Evolutionary conservation across 1,140 invertebrate genomes (phyloP).

Genomic region (Cherax quadricarinatus): DNA sequence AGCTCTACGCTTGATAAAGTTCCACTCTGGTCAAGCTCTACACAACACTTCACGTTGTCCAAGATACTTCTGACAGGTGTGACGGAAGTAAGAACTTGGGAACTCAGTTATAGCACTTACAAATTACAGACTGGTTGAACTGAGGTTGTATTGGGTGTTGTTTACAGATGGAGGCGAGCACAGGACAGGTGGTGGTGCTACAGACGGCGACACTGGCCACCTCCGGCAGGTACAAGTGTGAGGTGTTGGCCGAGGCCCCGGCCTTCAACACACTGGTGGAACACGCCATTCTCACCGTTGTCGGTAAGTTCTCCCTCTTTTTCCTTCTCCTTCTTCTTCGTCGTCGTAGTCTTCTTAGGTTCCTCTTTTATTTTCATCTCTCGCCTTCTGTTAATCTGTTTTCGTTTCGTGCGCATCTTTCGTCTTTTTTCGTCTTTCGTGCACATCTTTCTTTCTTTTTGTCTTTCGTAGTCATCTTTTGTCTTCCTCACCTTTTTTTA

Average conservation of each 20-base stretch:
- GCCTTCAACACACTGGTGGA: slow-evolving; percentile 84
- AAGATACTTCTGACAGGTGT: neutral
- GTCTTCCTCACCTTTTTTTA: neutral
- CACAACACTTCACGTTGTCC: neutral
- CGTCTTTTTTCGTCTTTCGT: no score
- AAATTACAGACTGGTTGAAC: no score
- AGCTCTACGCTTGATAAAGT: no score
- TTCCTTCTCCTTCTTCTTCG: no score
- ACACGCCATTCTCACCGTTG: slow-evolving; percentile 83
- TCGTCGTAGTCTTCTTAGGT: no score
- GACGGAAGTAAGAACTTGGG: neutral
- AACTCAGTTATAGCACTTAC: no score
- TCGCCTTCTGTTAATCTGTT: no score
- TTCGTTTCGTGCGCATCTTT: no score
- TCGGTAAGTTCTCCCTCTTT: slow-evolving; percentile 81
- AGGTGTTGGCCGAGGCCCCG: slow-evolving; percentile 88
- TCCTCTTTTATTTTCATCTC: no score
- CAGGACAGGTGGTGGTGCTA: slow-evolving; percentile 82
- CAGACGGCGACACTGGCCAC: slow-evolving; percentile 84
- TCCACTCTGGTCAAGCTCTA: no score
- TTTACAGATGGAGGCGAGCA: slow-evolving; percentile 71
- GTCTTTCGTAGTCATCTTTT: no score
- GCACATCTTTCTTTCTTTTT: no score
- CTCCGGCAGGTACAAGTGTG: slow-evolving; percentile 90
- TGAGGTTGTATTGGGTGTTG: neutral